A percentile compares a stretch with the other conserved stretches of the same genome.
Conservation (phyloP, 2,113 vertebrate species). For the Alosa alosa region DNA sequence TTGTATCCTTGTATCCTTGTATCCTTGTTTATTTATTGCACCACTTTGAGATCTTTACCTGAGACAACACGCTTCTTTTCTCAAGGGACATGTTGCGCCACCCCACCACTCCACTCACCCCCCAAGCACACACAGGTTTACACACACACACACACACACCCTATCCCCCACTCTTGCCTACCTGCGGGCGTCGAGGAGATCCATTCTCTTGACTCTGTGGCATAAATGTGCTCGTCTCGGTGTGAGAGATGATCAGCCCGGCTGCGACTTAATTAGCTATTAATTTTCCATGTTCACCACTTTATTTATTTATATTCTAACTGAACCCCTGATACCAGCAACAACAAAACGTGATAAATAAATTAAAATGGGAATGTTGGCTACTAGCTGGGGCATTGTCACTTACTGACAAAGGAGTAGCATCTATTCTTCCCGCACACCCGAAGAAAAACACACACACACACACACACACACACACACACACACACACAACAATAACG, state of each 20-base stretch:
- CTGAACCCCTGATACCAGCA: slow-evolving; percentile 40
- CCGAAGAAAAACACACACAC: not conserved
- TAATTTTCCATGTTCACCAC: slow-evolving; percentile 42
- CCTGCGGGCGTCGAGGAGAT: not conserved
- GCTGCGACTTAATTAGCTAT: slow-evolving; percentile 51
- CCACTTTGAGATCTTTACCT: slow-evolving; percentile 14
- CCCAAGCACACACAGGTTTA: not conserved
- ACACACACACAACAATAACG: not conserved
- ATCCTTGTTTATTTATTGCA: slow-evolving; percentile 43
- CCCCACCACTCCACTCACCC: not conserved
- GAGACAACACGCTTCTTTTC: not conserved
- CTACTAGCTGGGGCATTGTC: slow-evolving; percentile 38
- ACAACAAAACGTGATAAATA: slow-evolving; percentile 32
- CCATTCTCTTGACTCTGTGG: not conserved
- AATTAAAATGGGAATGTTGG: slow-evolving; percentile 1
- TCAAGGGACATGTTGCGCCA: not conserved
- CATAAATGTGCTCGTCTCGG: slow-evolving; percentile 30
- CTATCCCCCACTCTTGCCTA: not conserved
- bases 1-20: too few species aligned
- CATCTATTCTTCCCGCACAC: not conserved
- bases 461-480: not conserved
- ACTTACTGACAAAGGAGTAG: not conserved
- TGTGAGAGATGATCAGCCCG: slow-evolving; percentile 29
- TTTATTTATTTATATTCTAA: slow-evolving; percentile 48
- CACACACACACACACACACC: not conserved